Evolutionary conservation across 2,797 vertebrate species (phyloP).

Genomic region (Hippocampus kuda): DNA sequence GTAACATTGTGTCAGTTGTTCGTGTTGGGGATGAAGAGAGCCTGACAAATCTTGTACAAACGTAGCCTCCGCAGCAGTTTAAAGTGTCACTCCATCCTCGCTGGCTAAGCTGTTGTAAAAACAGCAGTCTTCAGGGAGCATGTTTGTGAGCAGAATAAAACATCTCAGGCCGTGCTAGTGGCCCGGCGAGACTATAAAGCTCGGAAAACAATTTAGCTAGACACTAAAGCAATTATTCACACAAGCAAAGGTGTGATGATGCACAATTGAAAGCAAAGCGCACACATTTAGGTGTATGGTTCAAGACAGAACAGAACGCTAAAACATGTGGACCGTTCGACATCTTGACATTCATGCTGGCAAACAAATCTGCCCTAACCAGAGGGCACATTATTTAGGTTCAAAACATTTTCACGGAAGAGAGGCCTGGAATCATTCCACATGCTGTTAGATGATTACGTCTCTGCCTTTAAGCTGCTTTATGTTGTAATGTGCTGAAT

Average conservation of each 20-base stretch:
- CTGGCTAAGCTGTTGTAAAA: background rate
- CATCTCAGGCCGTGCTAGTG: constrained; percentile 4
- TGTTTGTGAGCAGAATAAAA: constrained; percentile 9
- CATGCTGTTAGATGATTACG: background rate
- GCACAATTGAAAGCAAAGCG: background rate
- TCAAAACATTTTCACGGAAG: background rate
- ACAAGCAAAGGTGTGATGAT: constrained; percentile 8
- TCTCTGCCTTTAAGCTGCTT: background rate
- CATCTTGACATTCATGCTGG: background rate
- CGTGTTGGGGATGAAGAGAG: background rate
- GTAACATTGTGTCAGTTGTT: constrained; percentile 1
- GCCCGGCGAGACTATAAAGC: constrained; percentile 3
- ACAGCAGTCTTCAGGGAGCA: background rate
- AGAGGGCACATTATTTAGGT: background rate
- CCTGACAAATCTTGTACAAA: constrained; percentile 2
- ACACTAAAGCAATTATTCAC: constrained; percentile 8
- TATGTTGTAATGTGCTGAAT: background rate
- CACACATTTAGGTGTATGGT: background rate
- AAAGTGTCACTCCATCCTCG: background rate
- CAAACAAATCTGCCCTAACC: background rate
- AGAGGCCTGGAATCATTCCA: background rate
- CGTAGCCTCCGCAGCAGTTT: constrained; percentile 1
- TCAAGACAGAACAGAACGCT: background rate
- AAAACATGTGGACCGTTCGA: background rate
- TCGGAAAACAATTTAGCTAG: constrained; percentile 14